Evolutionary conservation across 92 coral and sea anemone species (phyloP), one percentile per base, ranked within the genome.

Genomic region (Parazoanthus darwini): DNA sequence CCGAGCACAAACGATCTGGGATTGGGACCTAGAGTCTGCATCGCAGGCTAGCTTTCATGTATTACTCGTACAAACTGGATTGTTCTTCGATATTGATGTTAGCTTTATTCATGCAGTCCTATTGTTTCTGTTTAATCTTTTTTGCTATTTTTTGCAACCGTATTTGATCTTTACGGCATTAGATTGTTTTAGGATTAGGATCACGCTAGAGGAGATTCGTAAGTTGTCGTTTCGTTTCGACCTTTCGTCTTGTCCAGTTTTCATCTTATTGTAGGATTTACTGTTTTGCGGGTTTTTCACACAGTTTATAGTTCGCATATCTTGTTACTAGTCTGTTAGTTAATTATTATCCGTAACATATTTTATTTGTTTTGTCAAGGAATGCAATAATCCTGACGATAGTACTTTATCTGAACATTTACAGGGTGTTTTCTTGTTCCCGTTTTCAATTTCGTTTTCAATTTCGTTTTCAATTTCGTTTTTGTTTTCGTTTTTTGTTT

Each of bases 191-290:
- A 65, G 71, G 20, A 65, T 65, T 65, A 65, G 71, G 71, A 65
- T 65, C 71, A 65, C 71, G 71, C 71, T 65, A 65, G 71, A 65
- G 71, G 0, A 65, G 71, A 65, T 65, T 65, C 71, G 71, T 65
- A 65, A 65, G 71, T 65, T 65, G 71, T 65, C 71, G 71, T 65
- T 65, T 65, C 71, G 71, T 65, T 65, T 65, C 71, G 71, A 65
- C 71, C 71, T 65, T 65, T 65, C 71, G 71, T 65, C 71, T 65
- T 65, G 71, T 65, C 71, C 71, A 65, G 71, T 65, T 65, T 65
- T 65, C 71, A 65, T 65, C 71, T 65, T 65, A 65, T 65, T 65
- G 22, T 65, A 65, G 71, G 71, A 65, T 65, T 65, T 65, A 65
- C 71, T 65, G 71, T 65, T 65, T 65, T 65, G 71, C 71, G 71